These are phyloP conservation scores for Salticus scenicus DNA, from an alignment of 2,888 invertebrate species.

Conservation along the genomic window DNA sequence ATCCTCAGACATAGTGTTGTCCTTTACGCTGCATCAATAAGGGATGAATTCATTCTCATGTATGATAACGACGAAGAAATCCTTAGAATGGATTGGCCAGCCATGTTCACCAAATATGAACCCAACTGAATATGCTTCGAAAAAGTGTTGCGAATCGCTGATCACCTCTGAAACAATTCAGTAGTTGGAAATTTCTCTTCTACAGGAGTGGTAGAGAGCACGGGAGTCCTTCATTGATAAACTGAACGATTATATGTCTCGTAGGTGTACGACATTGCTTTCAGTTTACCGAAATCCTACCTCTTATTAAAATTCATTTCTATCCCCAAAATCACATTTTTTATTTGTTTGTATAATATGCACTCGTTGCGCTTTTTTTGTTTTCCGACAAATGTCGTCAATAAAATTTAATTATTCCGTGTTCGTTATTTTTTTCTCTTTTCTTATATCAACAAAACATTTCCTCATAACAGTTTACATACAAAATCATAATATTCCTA, in stretches of 20 bases:
- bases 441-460: no score
- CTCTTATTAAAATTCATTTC: not conserved
- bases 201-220: not conserved
- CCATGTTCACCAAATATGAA: slow-evolving; percentile 8
- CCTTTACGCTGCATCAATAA: not conserved
- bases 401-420: no score
- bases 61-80: not conserved
- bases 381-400: not conserved
- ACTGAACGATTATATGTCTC: not conserved
- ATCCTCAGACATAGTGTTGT: not conserved
- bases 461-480: no score
- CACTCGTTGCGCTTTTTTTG: not conserved
- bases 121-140: not conserved
- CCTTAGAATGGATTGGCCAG: not conserved
- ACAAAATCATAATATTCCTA: no score
- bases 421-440: no score
- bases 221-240: not conserved
- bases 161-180: slow-evolving; percentile 16
- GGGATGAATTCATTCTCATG: not conserved
- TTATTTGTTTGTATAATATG: not conserved
- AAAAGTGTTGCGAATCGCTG: not conserved
- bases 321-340: not conserved
- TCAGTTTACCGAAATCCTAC: not conserved
- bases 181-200: not conserved
- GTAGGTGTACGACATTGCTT: not conserved